phyloP scores from a whole-genome alignment of 2,888 invertebrate species.

The Smittia sp. region DNA sequence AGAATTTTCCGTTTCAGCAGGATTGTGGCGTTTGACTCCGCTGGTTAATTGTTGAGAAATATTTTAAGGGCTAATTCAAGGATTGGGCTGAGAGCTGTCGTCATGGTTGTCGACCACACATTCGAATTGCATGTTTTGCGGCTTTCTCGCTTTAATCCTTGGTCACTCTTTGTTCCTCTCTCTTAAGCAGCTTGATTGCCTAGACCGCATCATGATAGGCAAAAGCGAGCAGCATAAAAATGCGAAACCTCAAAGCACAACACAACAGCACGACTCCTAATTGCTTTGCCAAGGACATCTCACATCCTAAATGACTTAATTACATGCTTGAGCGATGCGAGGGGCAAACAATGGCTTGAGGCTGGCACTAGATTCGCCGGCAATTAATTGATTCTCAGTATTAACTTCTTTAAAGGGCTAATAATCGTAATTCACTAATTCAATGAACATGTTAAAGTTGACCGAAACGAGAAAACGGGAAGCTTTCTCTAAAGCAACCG shows the following conservation, averaged over 20 bases:
- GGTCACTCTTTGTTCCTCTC: background rate
- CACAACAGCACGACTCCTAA: background rate
- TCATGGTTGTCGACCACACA: constrained; percentile 20
- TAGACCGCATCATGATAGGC: background rate
- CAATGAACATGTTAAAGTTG: background rate
- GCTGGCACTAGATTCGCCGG: background rate
- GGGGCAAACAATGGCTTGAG: background rate
- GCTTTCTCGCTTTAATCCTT: constrained; percentile 4
- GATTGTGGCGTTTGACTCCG: constrained; percentile 7
- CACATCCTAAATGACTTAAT: constrained; percentile 2
- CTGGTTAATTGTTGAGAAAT: constrained; percentile 33
- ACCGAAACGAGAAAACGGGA: background rate
- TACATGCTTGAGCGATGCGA: constrained; percentile 7
- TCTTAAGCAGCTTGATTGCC: background rate
- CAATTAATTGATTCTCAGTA: constrained; percentile 14
- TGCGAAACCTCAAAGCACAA: background rate
- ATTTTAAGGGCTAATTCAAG: constrained; percentile 23
- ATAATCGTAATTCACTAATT: background rate
- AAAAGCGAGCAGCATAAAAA: background rate
- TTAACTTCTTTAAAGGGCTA: background rate
- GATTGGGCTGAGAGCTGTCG: background rate
- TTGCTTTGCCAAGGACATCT: background rate
- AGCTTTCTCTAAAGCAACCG: background rate
- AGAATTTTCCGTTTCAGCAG: background rate
- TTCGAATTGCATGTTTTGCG: constrained; percentile 21